Conservation (phyloP, 2,888 invertebrate genomes). For the Ellobium chinense region DNA sequence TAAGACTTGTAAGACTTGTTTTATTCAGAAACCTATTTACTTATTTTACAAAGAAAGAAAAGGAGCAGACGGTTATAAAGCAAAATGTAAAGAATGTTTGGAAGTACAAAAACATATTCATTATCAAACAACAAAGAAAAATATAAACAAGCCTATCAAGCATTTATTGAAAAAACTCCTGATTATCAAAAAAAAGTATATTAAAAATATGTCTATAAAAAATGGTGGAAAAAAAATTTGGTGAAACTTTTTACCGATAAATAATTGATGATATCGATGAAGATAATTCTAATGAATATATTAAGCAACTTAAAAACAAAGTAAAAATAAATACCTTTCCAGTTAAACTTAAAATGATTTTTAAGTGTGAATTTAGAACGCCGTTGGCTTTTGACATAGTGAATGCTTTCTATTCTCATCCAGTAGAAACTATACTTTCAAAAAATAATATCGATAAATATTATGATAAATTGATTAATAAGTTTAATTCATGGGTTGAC, state of each 20-base stretch:
- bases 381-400: no score
- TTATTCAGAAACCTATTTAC: not conserved
- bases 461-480: not conserved
- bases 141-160: not conserved
- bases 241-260: no score
- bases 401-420: no score
- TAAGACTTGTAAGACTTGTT: not conserved
- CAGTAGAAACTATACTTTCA: no score
- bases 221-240: not conserved
- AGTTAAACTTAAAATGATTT: no score
- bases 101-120: not conserved
- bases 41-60: not conserved
- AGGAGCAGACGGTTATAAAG: not conserved
- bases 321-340: no score
- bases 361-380: no score
- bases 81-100: slow-evolving; percentile 7
- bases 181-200: slow-evolving; percentile 17
- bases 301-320: not conserved
- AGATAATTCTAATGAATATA: not conserved
- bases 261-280: not conserved
- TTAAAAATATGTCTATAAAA: not conserved
- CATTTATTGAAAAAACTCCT: slow-evolving; percentile 1
- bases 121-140: slow-evolving; percentile 16
- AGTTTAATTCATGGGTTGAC: no score
- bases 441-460: no score